Evolutionary conservation across 2,797 vertebrate genomes (phyloP).

Genomic region (Tokudaia muenninki): DNA sequence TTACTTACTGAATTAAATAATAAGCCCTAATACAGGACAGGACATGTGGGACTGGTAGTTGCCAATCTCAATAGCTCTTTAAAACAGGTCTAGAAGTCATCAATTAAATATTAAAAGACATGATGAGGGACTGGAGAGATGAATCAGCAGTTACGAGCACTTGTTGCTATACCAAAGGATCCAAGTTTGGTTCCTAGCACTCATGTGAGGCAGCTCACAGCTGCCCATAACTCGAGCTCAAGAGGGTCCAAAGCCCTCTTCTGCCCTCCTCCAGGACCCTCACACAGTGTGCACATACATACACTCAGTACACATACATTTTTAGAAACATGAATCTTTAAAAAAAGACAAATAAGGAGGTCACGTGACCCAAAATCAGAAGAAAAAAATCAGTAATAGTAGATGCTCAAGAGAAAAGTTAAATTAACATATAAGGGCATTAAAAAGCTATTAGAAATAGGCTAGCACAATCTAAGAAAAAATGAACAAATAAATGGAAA

Average conservation of each 20-base stretch:
- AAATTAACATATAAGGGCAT: not conserved
- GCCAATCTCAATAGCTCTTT: not conserved
- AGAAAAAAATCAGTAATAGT: not conserved
- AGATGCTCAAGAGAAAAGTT: conserved; percentile 2
- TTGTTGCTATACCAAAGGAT: not conserved
- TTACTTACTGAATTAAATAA: conserved; percentile 26
- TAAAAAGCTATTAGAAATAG: conserved; percentile 19
- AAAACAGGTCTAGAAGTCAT: not conserved
- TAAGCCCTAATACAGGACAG: not conserved
- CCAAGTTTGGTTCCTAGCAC: not conserved
- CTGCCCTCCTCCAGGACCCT: not conserved
- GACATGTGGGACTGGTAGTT: not conserved
- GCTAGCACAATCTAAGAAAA: not conserved
- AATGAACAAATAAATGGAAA: conserved; percentile 29
- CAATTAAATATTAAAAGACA: not conserved
- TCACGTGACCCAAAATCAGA: conserved; percentile 6
- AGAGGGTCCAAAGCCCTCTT: not conserved
- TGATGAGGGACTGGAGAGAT: not conserved
- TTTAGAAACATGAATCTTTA: not conserved
- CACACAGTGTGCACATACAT: not conserved
- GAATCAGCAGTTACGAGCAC: not conserved
- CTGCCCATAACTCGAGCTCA: not conserved
- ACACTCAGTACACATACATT: not conserved
- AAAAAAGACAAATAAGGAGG: not conserved
- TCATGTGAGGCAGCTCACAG: too few relatives aligned